Evolutionary conservation across 2,888 invertebrate genomes (phyloP).

Genomic region (Drosophila koepferae): DNA sequence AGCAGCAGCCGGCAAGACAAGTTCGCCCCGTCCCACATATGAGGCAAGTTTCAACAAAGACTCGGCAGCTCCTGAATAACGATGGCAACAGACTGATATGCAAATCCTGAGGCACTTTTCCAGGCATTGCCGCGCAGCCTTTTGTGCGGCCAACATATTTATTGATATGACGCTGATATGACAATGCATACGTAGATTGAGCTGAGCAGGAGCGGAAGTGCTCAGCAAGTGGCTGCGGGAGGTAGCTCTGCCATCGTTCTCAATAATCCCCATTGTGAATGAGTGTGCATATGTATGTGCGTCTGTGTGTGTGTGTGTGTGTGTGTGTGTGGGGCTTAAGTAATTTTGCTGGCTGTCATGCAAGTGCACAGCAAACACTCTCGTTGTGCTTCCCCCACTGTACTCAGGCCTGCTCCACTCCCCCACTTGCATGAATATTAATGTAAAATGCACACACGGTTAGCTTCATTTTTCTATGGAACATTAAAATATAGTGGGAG

Average conservation of each 20-base stretch:
- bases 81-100: conserved; percentile 59
- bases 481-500: conserved; percentile 73
- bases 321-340: conserved; percentile 60
- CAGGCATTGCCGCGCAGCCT: conserved; percentile 51
- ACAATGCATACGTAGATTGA: conserved; percentile 56
- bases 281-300: conserved; percentile 1
- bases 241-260: conserved; percentile 38
- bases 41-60: conserved; percentile 63
- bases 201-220: conserved; percentile 1
- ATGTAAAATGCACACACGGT: conserved; percentile 80
- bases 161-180: conserved; percentile 79
- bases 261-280: conserved; percentile 56
- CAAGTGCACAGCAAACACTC: conserved; percentile 77
- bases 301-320: conserved; percentile 11
- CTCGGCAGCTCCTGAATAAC: conserved; percentile 18
- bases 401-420: background rate
- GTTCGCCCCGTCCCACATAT: conserved; percentile 37
- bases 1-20: conserved; percentile 50
- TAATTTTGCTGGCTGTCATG: conserved; percentile 73
- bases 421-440: conserved; percentile 65
- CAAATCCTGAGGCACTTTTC: conserved; percentile 62
- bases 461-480: conserved; percentile 76
- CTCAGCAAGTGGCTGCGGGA: conserved; percentile 33
- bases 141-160: conserved; percentile 73
- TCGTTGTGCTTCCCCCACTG: conserved; percentile 5